phyloP scores from a whole-genome alignment of 2,113 vertebrate genomes.

The Hymenochirus boettgeri region DNA sequence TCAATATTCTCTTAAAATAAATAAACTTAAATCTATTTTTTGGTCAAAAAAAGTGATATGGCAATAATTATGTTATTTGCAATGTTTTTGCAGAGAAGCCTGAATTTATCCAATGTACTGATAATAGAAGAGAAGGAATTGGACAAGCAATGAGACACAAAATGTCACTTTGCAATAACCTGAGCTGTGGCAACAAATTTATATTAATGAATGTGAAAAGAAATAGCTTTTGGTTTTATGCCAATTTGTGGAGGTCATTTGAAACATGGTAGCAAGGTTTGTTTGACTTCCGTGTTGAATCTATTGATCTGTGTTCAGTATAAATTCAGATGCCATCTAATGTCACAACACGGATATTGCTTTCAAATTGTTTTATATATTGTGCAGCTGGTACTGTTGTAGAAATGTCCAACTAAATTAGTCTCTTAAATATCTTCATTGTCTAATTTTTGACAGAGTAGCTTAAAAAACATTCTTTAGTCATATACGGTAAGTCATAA shows the following conservation, averaged over 20 bases:
- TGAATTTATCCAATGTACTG: slow-evolving; percentile 53
- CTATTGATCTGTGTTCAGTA: slow-evolving; percentile 28
- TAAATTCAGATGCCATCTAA: slow-evolving; percentile 37
- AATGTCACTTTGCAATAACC: slow-evolving; percentile 30
- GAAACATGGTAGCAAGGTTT: not conserved
- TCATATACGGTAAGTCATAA: no score
- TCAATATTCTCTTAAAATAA: no score
- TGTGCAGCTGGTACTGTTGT: slow-evolving; percentile 34
- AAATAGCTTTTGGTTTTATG: not conserved
- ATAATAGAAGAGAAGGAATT: slow-evolving; percentile 11
- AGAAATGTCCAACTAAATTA: slow-evolving; percentile 36
- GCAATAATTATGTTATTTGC: slow-evolving; percentile 7
- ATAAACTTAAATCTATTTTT: not conserved
- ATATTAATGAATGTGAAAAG: slow-evolving; percentile 37
- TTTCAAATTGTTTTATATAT: slow-evolving; percentile 33
- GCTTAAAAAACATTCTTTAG: no score
- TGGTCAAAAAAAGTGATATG: not conserved
- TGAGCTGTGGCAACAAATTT: not conserved
- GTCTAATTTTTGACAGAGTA: slow-evolving; percentile 35
- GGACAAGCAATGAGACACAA: slow-evolving; percentile 28
- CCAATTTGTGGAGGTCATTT: slow-evolving; percentile 32
- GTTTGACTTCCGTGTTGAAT: slow-evolving; percentile 15
- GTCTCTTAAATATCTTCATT: slow-evolving; percentile 27
- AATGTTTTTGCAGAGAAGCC: slow-evolving; percentile 12
- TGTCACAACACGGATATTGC: slow-evolving; percentile 34